These are phyloP conservation scores for Heliconius hermathena DNA, from an alignment of 1,140 invertebrate genomes.

Conservation along the genomic window DNA sequence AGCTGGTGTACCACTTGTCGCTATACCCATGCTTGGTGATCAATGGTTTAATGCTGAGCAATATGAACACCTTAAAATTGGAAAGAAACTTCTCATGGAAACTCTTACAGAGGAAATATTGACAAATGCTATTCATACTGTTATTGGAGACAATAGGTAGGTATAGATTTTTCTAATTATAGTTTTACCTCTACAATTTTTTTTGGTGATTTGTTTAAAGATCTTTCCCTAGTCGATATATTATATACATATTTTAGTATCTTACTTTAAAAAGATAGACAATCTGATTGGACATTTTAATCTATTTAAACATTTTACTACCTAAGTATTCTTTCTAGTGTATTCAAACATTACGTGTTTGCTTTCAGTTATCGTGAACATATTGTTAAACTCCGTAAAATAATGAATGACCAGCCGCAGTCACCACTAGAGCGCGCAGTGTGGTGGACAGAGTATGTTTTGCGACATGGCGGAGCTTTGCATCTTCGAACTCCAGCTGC, in stretches of 20 bases:
- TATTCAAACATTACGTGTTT: neutral
- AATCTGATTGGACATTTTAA: too few species aligned
- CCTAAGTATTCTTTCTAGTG: too few species aligned
- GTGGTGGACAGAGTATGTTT: constrained; percentile 79
- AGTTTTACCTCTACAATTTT: too few species aligned
- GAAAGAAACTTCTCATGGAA: constrained; percentile 38
- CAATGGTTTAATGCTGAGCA: constrained; percentile 53
- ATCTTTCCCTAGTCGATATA: too few species aligned
- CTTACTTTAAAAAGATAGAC: too few species aligned
- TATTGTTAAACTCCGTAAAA: constrained; percentile 17
- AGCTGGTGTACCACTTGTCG: constrained; percentile 48
- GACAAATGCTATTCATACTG: constrained; percentile 21
- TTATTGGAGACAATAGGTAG: constrained; percentile 25
- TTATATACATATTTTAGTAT: too few species aligned
- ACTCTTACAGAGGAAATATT: constrained; percentile 31
- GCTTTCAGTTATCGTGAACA: constrained; percentile 40
- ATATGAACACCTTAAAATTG: constrained; percentile 45
- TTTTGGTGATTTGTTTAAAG: too few species aligned
- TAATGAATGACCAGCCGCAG: constrained; percentile 80
- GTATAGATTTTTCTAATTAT: neutral
- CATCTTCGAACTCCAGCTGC: constrained; percentile 64
- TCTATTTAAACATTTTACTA: too few species aligned
- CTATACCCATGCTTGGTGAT: constrained; percentile 47
- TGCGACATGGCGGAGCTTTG: constrained; percentile 72
- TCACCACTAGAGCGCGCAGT: constrained; percentile 72